Conservation (phyloP, 2,113 vertebrate species). For the Grammomys surdaster region DNA sequence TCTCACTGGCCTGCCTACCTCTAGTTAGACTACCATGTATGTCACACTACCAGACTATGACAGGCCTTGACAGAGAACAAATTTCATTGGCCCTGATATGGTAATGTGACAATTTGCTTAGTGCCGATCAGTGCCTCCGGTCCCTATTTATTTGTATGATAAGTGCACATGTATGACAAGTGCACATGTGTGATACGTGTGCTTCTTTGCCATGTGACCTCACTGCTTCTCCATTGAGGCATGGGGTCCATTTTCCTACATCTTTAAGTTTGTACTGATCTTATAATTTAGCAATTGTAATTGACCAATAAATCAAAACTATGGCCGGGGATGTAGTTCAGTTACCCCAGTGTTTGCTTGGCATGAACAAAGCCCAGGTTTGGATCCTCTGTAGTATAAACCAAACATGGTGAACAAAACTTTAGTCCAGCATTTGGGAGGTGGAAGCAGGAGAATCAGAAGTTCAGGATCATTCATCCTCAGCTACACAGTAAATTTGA, state of each 20-base stretch:
- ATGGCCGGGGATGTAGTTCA: background rate
- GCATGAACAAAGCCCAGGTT: background rate
- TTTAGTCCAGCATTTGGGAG: background rate
- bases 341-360: too few species aligned
- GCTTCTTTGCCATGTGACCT: background rate
- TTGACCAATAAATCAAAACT: background rate
- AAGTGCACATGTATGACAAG: too few species aligned
- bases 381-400: background rate
- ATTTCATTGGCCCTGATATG: background rate
- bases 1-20: background rate
- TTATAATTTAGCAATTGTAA: background rate
- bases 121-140: background rate
- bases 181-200: background rate
- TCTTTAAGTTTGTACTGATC: background rate
- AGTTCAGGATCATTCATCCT: background rate
- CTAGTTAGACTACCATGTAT: background rate
- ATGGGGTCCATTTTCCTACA: background rate
- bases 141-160: background rate
- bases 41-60: background rate
- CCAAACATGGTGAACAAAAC: background rate
- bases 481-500: background rate
- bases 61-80: background rate
- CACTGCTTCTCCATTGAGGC: background rate
- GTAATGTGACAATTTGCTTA: background rate
- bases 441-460: background rate